A percentile compares a stretch with the other conserved stretches of the same genome.
These are phyloP conservation scores for Tauraco erythrolophus DNA, from an alignment of 2,113 vertebrate genomes.

Conservation along the genomic window DNA sequence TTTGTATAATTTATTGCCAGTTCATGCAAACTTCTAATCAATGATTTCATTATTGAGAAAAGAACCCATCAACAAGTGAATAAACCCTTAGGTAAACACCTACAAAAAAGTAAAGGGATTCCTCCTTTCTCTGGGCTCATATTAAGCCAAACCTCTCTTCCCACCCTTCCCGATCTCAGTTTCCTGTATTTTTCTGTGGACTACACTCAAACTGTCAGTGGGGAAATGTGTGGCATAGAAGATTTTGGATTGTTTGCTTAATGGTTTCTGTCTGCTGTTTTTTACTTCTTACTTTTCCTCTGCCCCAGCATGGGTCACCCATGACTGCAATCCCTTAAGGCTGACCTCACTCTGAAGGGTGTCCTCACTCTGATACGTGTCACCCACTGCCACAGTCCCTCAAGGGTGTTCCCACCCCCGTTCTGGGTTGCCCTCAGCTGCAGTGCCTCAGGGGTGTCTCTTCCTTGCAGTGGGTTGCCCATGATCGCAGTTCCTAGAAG, in stretches of 20 bases:
- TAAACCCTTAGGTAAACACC: not conserved
- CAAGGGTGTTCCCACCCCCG: accelerated
- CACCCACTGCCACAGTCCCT: not conserved
- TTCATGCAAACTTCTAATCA: not conserved
- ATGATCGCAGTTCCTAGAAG: not conserved
- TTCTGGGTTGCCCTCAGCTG: not conserved
- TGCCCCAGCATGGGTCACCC: not conserved
- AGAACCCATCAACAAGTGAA: not conserved
- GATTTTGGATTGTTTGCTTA: not conserved
- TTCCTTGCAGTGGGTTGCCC: not conserved
- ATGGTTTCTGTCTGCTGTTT: not conserved
- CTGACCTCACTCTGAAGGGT: not conserved
- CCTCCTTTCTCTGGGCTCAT: not conserved
- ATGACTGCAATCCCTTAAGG: accelerated
- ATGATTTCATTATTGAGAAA: not conserved
- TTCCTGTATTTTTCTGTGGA: not conserved
- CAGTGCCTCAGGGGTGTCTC: not conserved
- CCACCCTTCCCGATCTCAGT: not conserved
- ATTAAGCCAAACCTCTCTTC: not conserved
- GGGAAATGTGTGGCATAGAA: not conserved
- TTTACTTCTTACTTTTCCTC: not conserved
- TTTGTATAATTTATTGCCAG: not conserved
- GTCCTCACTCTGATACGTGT: not conserved
- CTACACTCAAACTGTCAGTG: not conserved
- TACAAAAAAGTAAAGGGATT: not conserved